Evolutionary conservation across 1,140 invertebrate species (phyloP), one percentile per base, ranked within the genome.

Genomic region (Drosophila leontia): DNA sequence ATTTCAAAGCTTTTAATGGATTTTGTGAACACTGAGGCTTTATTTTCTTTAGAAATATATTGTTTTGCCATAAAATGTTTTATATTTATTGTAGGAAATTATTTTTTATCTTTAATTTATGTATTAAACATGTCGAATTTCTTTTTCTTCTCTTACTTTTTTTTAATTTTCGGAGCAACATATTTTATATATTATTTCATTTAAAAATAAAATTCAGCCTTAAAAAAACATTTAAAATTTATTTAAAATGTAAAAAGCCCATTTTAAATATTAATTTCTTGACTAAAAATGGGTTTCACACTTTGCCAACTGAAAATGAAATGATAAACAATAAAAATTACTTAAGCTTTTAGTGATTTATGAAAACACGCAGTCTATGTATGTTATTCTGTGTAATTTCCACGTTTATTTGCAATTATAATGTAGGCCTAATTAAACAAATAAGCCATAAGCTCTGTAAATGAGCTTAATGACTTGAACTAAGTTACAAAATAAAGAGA

Each of bases 381-480:
- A 7, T 35, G 12, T 37, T 55, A 15, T 35, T 23, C 8, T 1
- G 7, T 9, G 13, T 23, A 37, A 23, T 37, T 23, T 15, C 13
- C 4, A 0, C 4, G 9, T 0, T 55, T 55, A 37, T 23, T 7
- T 9, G 34, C 34, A 55, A 37, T 7, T 9, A 55, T 23, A 11
- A 37, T 55, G 51, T 37, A 3, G 3, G 34, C 19, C 23, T 55
- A 15, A 55, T 37, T 37, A 37, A 23, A 23, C 17, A 37, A 55
- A 55, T 55, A 55, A 37, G 23, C 51, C 37, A 55, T 55, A 55
- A 55, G 34, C 51, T 37, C 4, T 55, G 13, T 37, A 13, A 37
- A 35, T 9, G 13, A 37, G 51, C 51, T 3, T 53, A 35, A 35
- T 35, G 12, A 17, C n/a, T 13, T 3, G 1, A 34, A 51, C n/a